Evolutionary conservation across 2,797 vertebrate genomes (phyloP).

Genomic region (Ambastaia sidthimunki): DNA sequence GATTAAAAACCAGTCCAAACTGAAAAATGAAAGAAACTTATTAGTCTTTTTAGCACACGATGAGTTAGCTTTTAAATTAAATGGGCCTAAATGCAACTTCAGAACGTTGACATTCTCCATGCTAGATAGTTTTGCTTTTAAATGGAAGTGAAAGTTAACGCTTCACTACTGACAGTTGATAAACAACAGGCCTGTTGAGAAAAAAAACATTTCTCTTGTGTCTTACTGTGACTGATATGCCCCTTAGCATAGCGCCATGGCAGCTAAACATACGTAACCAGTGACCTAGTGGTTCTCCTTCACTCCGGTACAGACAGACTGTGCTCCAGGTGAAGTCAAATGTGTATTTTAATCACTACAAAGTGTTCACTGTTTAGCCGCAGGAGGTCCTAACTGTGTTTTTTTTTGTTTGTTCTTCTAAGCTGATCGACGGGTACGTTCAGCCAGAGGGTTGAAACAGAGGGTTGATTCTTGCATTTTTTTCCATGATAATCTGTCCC

Average conservation of each 20-base stretch:
- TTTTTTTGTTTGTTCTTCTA: conserved; percentile 29
- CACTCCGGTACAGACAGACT: conserved; percentile 18
- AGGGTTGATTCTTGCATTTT: background rate
- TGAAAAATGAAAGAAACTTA: background rate
- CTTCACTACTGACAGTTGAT: conserved; percentile 28
- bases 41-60: background rate
- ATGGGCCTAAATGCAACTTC: background rate
- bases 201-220: conserved; percentile 26
- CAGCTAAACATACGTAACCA: background rate
- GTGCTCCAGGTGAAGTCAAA: conserved; percentile 37
- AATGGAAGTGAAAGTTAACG: conserved; percentile 8
- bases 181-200: conserved; percentile 4
- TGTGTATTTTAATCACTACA: conserved; percentile 29
- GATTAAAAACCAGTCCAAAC: background rate
- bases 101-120: background rate
- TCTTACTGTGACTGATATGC: conserved; percentile 14
- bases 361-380: conserved; percentile 13
- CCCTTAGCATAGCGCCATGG: conserved; percentile 22
- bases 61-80: background rate
- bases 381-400: conserved; percentile 41
- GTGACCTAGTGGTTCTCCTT: conserved; percentile 2
- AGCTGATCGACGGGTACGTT: conserved; percentile 44
- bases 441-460: conserved; percentile 34
- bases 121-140: background rate
- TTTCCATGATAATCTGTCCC: too few relatives aligned